Evolutionary conservation across 2,888 invertebrate genomes (phyloP).

Genomic region (Perizoma flavofasciatum): DNA sequence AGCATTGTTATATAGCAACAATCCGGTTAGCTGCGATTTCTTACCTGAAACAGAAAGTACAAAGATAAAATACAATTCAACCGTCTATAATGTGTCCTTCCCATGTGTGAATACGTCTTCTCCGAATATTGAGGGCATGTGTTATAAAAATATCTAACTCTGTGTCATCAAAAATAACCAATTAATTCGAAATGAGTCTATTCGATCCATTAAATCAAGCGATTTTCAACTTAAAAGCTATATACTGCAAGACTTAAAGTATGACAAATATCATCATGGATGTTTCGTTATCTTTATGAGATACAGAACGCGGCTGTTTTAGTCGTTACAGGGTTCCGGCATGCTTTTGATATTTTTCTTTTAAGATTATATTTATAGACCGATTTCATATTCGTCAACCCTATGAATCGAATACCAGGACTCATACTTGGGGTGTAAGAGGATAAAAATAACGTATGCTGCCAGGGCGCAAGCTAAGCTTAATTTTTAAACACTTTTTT

Average conservation of each 20-base stretch:
- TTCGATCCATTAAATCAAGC: constrained; percentile 40
- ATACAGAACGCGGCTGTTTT: constrained; percentile 57
- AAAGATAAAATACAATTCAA: constrained; percentile 7
- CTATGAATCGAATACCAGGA: no score
- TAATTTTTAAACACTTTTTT: no score
- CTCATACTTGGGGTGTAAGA: no score
- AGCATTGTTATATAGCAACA: background rate
- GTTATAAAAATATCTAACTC: constrained; percentile 67
- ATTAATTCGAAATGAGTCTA: constrained; percentile 61
- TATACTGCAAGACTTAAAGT: constrained; percentile 37
- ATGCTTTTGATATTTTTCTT: constrained; percentile 61
- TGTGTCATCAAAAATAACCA: constrained; percentile 68
- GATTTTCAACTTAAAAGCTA: constrained; percentile 46
- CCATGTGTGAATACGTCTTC: constrained; percentile 12
- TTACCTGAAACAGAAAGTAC: constrained; percentile 53
- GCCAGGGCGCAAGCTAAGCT: no score
- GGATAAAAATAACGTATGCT: no score
- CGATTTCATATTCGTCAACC: constrained; percentile 20
- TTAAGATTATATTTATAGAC: constrained; percentile 47
- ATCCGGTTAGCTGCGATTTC: constrained; percentile 14
- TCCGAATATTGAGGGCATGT: constrained; percentile 48
- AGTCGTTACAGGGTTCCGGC: constrained; percentile 60
- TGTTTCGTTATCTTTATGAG: constrained; percentile 48
- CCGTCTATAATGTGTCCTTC: background rate
- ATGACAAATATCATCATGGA: constrained; percentile 10